A percentile compares a stretch with the other conserved stretches of the same genome.
phyloP scores from a whole-genome alignment of 2,888 invertebrate genomes.

The Tetramorium bicarinatum region DNA sequence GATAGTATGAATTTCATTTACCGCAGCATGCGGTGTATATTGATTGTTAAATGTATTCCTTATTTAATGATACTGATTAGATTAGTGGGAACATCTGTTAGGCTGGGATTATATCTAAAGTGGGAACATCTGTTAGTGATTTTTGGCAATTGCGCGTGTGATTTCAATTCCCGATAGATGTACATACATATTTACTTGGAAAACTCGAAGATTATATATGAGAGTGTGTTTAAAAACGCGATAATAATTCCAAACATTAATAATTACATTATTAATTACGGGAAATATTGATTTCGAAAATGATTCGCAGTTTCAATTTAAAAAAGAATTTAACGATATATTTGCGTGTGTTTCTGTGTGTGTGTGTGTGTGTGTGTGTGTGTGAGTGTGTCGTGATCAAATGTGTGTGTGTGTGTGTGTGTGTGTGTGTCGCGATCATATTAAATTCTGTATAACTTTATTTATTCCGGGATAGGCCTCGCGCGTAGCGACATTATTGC shows the following conservation, averaged over 20 bases:
- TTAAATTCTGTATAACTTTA: slow-evolving; percentile 4
- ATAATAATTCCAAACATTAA: not conserved
- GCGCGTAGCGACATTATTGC: not conserved
- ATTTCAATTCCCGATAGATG: slow-evolving; percentile 49
- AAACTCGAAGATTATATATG: slow-evolving; percentile 15
- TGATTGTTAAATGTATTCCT: slow-evolving; percentile 82
- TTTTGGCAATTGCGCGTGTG: slow-evolving; percentile 57
- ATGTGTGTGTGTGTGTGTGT: not conserved
- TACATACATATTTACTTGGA: slow-evolving; percentile 20
- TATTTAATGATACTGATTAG: slow-evolving; percentile 85
- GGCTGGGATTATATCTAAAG: slow-evolving; percentile 83
- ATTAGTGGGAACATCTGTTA: slow-evolving; percentile 84
- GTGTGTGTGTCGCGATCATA: not conserved
- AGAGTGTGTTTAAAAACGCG: not conserved
- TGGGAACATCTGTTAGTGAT: slow-evolving; percentile 81
- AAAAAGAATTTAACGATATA: slow-evolving; percentile 10
- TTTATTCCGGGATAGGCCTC: not conserved
- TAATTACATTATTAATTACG: not conserved
- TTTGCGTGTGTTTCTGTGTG: not conserved
- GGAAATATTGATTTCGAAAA: not conserved
- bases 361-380: not conserved
- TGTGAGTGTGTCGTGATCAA: not conserved
- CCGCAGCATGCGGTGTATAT: slow-evolving; percentile 68
- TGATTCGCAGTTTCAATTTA: not conserved
- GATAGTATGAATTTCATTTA: slow-evolving; percentile 60